A percentile compares a stretch with the other conserved stretches of the same genome.
Conservation (phyloP, 2,113 vertebrate genomes). For the Sitta europaea region DNA sequence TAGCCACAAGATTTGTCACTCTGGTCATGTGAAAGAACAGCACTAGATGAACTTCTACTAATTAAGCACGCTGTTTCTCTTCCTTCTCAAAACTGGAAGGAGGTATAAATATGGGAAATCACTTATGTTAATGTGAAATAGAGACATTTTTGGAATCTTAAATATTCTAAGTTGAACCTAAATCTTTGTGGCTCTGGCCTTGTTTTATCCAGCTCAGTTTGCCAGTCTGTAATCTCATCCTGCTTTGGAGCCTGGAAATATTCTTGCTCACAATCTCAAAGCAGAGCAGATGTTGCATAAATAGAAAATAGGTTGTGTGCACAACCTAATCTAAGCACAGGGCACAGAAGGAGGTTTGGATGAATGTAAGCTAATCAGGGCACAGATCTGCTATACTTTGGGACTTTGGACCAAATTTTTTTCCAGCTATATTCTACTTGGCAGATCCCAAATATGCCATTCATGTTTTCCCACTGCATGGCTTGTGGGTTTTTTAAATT, state of each 20-base stretch:
- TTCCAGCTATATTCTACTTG: background rate
- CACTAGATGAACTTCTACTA: background rate
- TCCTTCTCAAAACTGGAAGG: slow-evolving; percentile 6
- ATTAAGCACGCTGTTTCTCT: slow-evolving; percentile 35
- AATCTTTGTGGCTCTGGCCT: slow-evolving; percentile 11
- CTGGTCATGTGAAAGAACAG: slow-evolving; percentile 29
- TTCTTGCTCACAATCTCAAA: slow-evolving; percentile 53
- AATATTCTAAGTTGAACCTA: slow-evolving; percentile 18
- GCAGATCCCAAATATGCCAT: background rate
- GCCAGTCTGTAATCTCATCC: slow-evolving; percentile 44
- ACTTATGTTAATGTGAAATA: background rate
- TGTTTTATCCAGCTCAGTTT: slow-evolving; percentile 45
- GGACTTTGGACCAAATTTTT: background rate
- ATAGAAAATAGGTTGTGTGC: slow-evolving; percentile 59
- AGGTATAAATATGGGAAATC: background rate
- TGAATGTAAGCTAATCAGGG: slow-evolving; percentile 27
- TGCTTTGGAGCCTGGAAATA: slow-evolving; percentile 55
- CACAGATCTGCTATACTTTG: background rate
- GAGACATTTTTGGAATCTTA: slow-evolving; percentile 33
- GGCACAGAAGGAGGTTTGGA: slow-evolving; percentile 25
- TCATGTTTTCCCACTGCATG: background rate
- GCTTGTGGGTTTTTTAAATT: background rate
- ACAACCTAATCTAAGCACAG: slow-evolving; percentile 38
- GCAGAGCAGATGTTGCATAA: slow-evolving; percentile 58
- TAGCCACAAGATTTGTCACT: slow-evolving; percentile 32